These are phyloP conservation scores for Drosophila mulleri DNA, from an alignment of 2,888 invertebrate species.

Conservation along the genomic window DNA sequence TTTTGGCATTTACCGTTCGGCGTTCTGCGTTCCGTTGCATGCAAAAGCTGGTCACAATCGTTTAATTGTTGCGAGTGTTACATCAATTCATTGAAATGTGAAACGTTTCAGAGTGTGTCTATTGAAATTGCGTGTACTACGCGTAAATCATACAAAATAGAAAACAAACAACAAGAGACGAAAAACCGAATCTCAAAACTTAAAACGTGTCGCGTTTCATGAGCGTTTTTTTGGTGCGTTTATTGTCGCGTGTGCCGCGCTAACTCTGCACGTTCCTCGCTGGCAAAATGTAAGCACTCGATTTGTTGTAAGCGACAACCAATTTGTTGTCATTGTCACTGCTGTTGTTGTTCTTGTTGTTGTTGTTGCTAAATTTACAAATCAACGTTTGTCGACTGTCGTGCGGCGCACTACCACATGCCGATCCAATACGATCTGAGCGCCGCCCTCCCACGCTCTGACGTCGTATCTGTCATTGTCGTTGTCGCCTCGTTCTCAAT, in stretches of 20 bases:
- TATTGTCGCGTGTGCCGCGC: conserved; percentile 57
- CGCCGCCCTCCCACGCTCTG: conserved; percentile 38
- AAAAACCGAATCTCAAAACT: conserved; percentile 30
- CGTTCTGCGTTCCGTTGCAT: conserved; percentile 29
- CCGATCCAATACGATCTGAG: conserved; percentile 54
- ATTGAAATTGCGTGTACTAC: conserved; percentile 38
- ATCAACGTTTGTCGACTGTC: conserved; percentile 49
- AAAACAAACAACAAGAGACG: background rate
- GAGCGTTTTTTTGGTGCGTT: conserved; percentile 38
- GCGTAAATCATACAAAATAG: conserved; percentile 27
- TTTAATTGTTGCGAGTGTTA: conserved; percentile 25
- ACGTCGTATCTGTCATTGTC: conserved; percentile 12
- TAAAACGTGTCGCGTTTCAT: conserved; percentile 38
- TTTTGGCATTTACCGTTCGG: background rate
- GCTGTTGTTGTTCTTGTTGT: conserved; percentile 15
- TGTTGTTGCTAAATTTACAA: conserved; percentile 51
- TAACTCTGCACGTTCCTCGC: conserved; percentile 41
- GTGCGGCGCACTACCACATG: conserved; percentile 39
- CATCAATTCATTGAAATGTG: conserved; percentile 47
- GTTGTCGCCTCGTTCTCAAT: conserved; percentile 60
- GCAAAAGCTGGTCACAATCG: conserved; percentile 11
- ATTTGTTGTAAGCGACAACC: conserved; percentile 59
- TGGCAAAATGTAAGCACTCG: conserved; percentile 68
- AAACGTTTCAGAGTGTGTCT: conserved; percentile 45
- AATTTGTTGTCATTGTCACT: conserved; percentile 63